Evolutionary conservation across 2,888 invertebrate genomes (phyloP).

Genomic region (Cerastis leucographa): DNA sequence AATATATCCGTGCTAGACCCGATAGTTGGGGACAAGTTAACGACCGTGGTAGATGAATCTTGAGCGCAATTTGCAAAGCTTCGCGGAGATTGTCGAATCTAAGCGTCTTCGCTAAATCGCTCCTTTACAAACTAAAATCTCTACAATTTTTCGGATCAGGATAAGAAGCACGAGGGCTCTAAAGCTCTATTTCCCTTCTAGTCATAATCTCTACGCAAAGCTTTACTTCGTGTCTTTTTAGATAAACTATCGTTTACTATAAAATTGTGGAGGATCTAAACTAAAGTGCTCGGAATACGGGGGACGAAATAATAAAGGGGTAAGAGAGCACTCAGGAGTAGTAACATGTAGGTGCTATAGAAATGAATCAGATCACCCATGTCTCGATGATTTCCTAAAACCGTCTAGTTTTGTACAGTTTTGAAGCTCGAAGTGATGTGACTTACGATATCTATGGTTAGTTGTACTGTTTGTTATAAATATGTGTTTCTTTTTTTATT

Average conservation of each 20-base stretch:
- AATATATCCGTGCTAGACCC: constrained; percentile 52
- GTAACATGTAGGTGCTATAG: constrained; percentile 73
- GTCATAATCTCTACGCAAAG: constrained; percentile 85
- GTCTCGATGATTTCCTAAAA: constrained; percentile 68
- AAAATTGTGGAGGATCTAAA: constrained; percentile 74
- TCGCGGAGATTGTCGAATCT: constrained; percentile 78
- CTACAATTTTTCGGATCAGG: constrained; percentile 77
- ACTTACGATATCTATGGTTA: constrained; percentile 91
- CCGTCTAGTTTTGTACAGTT: constrained; percentile 81
- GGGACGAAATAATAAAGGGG: constrained; percentile 75
- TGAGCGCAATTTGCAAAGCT: constrained; percentile 82
- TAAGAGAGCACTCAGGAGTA: constrained; percentile 76
- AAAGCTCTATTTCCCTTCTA: constrained; percentile 84
- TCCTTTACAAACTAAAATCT: constrained; percentile 78
- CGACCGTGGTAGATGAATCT: constrained; percentile 66
- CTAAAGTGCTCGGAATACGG: constrained; percentile 78
- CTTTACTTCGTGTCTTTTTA: constrained; percentile 78
- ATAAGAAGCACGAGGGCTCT: constrained; percentile 81
- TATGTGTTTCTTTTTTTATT: constrained; percentile 67
- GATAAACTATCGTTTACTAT: constrained; percentile 71
- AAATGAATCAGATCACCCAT: constrained; percentile 73
- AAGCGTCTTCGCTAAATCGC: constrained; percentile 80
- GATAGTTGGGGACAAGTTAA: constrained; percentile 59
- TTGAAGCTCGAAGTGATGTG: constrained; percentile 83
- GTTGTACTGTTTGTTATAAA: constrained; percentile 78